Base-by-base conservation (phyloP, 2,113 vertebrate genomes). In the Hypanus sabinus region DNA sequence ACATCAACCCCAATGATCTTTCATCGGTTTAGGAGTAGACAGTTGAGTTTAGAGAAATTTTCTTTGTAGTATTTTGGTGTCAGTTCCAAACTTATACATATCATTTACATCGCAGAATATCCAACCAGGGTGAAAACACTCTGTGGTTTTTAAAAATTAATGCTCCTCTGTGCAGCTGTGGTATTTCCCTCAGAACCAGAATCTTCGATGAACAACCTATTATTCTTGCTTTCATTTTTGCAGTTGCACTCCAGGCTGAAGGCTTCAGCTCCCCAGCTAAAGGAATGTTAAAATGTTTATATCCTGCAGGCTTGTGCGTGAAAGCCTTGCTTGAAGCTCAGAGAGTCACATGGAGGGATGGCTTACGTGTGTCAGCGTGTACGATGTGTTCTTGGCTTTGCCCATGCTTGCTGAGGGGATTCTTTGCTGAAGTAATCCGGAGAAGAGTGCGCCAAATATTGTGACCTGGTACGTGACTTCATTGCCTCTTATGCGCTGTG, bases 331-430 rank as follows among this genome's bases (percentile, higher is more conserved):
- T 93, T 93, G 11, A 9, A 95, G 94, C 94, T 95, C 94, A 60
- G 90, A 95, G 94, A 92, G 30, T 95, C 71, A 76, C 94, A 95
- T 27, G 33, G 88, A 96, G 95, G 92, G 94, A 94, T 95, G 94
- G 95, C 95, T 95, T 95, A 94, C 95, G 73, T 14, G 96, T 71
- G 96, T 94, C 95, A 96, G 94, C 95, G 95, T 96, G 96, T 95
- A 95, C 94, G 95, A 95, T 97, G 96, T 91, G 95, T 95, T 96
- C 95, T 96, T 95, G 94, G 95, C 96, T 94, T 95, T 96, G 97
- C 94, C 95, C 94, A 94, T 96, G 96, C 96, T 95, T 97, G 96
- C 95, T 96, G 94, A 95, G 94, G 80, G 94, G 95, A 95, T 94
- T 79, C 95, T 94, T 95, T 94, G 94, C 95, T 94, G 94, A 94